These are phyloP conservation scores for Pocillopora damicornis DNA, from an alignment of 64 coral and sea anemone genomes.

Conservation along the genomic window DNA sequence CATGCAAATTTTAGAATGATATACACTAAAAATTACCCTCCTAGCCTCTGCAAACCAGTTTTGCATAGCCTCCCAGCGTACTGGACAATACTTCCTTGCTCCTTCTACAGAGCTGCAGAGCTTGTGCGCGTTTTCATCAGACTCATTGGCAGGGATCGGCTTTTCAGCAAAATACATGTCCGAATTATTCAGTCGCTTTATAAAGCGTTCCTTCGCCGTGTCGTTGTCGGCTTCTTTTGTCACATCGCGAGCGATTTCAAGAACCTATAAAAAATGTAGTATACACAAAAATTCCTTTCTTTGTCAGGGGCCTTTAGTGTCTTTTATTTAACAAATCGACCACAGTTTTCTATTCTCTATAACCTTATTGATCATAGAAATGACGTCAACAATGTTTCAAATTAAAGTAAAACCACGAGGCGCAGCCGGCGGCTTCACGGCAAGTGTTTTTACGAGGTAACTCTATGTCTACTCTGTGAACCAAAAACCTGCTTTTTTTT, in stretches of 20 bases:
- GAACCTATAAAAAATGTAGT: conserved; percentile 27
- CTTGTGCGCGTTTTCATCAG: conserved; percentile 23
- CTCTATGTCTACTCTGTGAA: no score
- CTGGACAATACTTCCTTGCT: conserved; percentile 74
- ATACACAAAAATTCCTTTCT: not conserved
- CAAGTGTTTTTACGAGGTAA: no score
- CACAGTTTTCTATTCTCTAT: no score
- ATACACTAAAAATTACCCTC: conserved; percentile 19
- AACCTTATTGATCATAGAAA: no score
- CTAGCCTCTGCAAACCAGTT: conserved; percentile 69
- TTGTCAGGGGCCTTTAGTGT: no score
- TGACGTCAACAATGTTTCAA: no score
- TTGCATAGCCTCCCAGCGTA: conserved; percentile 75
- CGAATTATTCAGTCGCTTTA: conserved; percentile 65
- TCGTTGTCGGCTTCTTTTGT: conserved; percentile 41
- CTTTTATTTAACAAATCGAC: no score
- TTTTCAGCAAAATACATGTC: conserved; percentile 71
- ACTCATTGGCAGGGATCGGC: conserved; percentile 61
- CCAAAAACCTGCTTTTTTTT: no score
- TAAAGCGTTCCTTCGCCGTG: conserved; percentile 58
- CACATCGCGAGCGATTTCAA: conserved; percentile 49
- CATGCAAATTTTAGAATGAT: no score
- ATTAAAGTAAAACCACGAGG: no score
- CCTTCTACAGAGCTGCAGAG: conserved; percentile 49
- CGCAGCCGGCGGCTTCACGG: no score